These are phyloP conservation scores for Lerista edwardsae DNA, from an alignment of 2,797 vertebrate species.

Conservation along the genomic window DNA sequence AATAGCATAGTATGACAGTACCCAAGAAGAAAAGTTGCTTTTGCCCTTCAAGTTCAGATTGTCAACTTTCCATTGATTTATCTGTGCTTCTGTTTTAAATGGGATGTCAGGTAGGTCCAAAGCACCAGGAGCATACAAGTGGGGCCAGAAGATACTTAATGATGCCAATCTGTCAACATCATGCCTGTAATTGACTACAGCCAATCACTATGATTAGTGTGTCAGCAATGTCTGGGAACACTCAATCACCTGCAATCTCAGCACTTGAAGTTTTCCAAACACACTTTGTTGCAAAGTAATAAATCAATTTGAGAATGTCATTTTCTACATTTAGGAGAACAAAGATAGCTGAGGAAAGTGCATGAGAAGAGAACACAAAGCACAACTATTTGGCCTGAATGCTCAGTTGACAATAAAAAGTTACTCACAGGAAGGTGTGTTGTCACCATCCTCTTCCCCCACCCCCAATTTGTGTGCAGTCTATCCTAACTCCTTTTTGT, in stretches of 20 bases:
- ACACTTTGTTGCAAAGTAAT: constrained; percentile 7
- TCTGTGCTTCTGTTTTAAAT: neutral
- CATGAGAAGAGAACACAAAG: neutral
- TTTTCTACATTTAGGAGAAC: neutral
- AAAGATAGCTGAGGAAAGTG: neutral
- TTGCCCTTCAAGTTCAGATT: constrained; percentile 3
- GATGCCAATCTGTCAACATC: constrained; percentile 23
- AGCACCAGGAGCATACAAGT: neutral
- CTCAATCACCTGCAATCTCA: neutral
- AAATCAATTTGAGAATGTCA: constrained; percentile 5
- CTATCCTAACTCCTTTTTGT: too few species aligned
- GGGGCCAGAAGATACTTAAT: neutral
- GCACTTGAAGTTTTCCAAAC: constrained; percentile 5
- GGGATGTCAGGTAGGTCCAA: neutral
- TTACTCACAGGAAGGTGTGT: neutral
- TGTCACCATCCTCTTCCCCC: too few species aligned
- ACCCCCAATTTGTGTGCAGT: too few species aligned
- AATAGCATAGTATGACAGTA: neutral
- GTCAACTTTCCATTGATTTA: neutral
- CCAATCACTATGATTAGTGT: constrained; percentile 23
- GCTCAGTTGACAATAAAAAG: neutral
- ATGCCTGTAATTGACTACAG: constrained; percentile 10
- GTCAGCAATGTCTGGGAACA: constrained; percentile 15
- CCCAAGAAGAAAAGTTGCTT: neutral
- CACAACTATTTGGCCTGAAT: neutral